Evolutionary conservation across 2,888 invertebrate species (phyloP).

Genomic region (Tenthredo scrophulariae): DNA sequence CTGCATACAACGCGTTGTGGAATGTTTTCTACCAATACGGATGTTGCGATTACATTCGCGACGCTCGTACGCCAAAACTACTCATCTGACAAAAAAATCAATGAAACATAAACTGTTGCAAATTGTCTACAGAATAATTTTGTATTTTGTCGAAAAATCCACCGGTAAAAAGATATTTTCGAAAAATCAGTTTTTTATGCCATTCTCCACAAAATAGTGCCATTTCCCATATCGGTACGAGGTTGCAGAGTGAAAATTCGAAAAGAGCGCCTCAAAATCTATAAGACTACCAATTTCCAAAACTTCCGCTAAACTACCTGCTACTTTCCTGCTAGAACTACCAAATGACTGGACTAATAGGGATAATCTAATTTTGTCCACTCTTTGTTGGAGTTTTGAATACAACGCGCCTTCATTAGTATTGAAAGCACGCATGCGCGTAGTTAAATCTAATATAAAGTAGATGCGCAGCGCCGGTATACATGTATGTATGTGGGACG

Average conservation of each 20-base stretch:
- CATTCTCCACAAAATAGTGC: slow-evolving; percentile 58
- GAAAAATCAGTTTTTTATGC: slow-evolving; percentile 53
- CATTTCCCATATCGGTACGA: slow-evolving; percentile 56
- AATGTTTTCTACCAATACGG: background rate
- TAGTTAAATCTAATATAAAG: no score
- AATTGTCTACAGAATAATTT: background rate
- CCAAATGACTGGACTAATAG: no score
- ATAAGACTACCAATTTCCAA: slow-evolving; percentile 59
- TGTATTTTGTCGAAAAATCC: slow-evolving; percentile 46
- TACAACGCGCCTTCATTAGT: no score
- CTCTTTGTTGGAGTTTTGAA: no score
- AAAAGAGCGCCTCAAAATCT: slow-evolving; percentile 59
- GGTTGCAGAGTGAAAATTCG: slow-evolving; percentile 60
- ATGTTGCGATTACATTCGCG: background rate
- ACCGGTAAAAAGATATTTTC: slow-evolving; percentile 33
- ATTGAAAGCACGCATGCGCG: no score
- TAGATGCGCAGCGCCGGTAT: no score
- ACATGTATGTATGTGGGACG: no score
- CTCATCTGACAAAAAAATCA: background rate
- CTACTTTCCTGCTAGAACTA: slow-evolving; percentile 30
- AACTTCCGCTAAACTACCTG: slow-evolving; percentile 59
- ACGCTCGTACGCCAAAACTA: background rate
- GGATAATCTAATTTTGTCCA: no score
- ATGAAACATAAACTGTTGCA: background rate
- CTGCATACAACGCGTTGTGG: no score